These are phyloP conservation scores for Conops quadrifasciatus DNA, from an alignment of 2,888 invertebrate species.

Conservation along the genomic window DNA sequence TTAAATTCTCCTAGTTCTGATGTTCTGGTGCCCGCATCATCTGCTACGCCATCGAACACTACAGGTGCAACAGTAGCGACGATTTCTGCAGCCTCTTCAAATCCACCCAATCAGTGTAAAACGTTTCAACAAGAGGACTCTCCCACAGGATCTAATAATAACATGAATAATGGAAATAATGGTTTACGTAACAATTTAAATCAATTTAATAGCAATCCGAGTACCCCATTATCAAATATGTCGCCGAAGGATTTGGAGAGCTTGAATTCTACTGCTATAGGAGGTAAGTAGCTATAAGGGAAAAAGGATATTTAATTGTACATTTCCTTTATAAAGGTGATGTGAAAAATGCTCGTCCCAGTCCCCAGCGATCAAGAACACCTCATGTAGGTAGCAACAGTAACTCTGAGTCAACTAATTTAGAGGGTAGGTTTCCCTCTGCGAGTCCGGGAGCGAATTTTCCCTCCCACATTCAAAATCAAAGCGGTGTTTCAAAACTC, in stretches of 20 bases:
- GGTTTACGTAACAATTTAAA: conserved; percentile 61
- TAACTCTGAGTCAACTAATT: conserved; percentile 47
- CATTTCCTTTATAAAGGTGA: conserved; percentile 48
- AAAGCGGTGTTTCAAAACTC: conserved; percentile 43
- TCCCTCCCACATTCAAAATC: conserved; percentile 49
- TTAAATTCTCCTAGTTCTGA: conserved; percentile 76
- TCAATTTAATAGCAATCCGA: conserved; percentile 73
- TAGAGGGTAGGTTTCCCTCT: conserved; percentile 57
- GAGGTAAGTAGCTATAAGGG: no score
- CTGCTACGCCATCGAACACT: conserved; percentile 42
- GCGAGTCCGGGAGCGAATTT: conserved; percentile 61
- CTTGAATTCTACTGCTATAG: conserved; percentile 28
- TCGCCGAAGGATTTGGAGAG: conserved; percentile 67
- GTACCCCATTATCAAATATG: conserved; percentile 74
- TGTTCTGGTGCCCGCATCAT: conserved; percentile 51
- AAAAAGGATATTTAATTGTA: no score
- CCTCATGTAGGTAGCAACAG: conserved; percentile 53
- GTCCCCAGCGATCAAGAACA: conserved; percentile 60
- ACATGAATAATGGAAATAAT: conserved; percentile 39
- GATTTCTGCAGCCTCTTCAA: conserved; percentile 16
- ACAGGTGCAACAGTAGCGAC: conserved; percentile 65
- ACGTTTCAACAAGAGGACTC: conserved; percentile 50
- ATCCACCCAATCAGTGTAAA: conserved; percentile 38
- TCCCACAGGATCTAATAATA: conserved; percentile 44
- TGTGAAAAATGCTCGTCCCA: conserved; percentile 63